Conservation (phyloP, 2,888 invertebrate species). For the Eupsilia transversa region DNA sequence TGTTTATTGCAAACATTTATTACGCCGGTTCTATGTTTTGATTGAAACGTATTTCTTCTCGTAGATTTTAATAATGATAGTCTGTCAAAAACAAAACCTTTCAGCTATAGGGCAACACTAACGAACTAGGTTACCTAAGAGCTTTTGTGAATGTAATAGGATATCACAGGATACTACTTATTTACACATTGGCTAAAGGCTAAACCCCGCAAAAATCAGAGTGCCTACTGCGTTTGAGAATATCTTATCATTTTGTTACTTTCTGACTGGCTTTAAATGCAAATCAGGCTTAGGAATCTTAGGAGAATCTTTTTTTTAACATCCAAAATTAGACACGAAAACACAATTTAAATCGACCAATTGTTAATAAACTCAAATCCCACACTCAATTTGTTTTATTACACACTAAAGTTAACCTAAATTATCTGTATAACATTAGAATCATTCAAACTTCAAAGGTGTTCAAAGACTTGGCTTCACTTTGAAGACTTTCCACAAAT, state of each 20-base stretch:
- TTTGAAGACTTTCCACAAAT: conserved; percentile 53
- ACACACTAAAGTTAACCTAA: conserved; percentile 32
- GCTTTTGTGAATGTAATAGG: background rate
- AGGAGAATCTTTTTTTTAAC: no score
- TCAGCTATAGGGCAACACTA: background rate
- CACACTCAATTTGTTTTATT: conserved; percentile 44
- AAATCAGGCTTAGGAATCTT: background rate
- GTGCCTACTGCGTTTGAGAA: background rate
- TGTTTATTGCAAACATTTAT: conserved; percentile 49
- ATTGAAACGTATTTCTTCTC: conserved; percentile 28
- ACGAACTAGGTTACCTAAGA: background rate
- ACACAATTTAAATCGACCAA: background rate
- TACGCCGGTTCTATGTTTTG: conserved; percentile 33
- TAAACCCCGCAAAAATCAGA: background rate
- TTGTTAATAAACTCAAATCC: conserved; percentile 15
- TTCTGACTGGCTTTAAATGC: background rate
- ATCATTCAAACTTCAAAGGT: conserved; percentile 60
- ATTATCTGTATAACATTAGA: conserved; percentile 32
- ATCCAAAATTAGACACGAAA: background rate
- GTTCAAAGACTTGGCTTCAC: conserved; percentile 40
- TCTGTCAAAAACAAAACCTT: background rate
- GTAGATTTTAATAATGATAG: conserved; percentile 16
- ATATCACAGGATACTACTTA: background rate
- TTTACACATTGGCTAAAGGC: background rate
- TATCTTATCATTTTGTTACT: background rate